phyloP scores from a whole-genome alignment of 2,113 vertebrate species.

The Xiphophorus couchianus region DNA sequence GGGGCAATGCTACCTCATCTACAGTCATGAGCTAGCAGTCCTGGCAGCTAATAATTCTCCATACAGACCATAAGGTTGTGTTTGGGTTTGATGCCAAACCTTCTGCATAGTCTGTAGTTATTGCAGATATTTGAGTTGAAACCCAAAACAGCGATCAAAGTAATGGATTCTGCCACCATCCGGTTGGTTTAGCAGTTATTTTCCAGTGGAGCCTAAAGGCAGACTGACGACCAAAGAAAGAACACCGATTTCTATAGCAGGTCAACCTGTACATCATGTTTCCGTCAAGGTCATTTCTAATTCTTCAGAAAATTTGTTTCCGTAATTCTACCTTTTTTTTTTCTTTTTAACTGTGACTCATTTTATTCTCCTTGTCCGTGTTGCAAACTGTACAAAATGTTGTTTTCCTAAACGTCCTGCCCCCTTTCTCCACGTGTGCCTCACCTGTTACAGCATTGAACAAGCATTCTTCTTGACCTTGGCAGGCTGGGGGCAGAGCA shows the following conservation, averaged over 20 bases:
- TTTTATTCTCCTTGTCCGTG: no score
- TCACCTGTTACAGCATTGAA: slow-evolving; percentile 82
- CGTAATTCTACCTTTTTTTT: background rate
- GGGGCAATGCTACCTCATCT: no score
- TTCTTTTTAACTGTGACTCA: background rate
- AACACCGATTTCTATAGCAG: background rate
- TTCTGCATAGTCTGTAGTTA: background rate
- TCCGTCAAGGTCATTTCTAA: no score
- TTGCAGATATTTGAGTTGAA: background rate
- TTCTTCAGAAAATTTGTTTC: background rate
- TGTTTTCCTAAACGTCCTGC: background rate
- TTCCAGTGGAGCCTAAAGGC: background rate
- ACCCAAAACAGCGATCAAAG: background rate
- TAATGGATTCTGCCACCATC: background rate
- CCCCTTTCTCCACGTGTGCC: background rate
- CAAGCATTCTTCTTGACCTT: slow-evolving; percentile 84
- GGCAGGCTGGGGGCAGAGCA: slow-evolving; percentile 87
- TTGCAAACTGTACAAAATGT: no score
- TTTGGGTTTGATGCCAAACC: background rate
- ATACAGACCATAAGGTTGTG: background rate
- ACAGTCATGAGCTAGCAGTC: background rate
- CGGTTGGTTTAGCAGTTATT: no score
- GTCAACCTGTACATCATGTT: background rate
- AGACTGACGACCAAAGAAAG: background rate
- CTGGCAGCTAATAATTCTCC: background rate